Evolutionary conservation across 2,113 vertebrate species (phyloP), one percentile per base, ranked within the genome.

Genomic region (Rynchops niger): DNA sequence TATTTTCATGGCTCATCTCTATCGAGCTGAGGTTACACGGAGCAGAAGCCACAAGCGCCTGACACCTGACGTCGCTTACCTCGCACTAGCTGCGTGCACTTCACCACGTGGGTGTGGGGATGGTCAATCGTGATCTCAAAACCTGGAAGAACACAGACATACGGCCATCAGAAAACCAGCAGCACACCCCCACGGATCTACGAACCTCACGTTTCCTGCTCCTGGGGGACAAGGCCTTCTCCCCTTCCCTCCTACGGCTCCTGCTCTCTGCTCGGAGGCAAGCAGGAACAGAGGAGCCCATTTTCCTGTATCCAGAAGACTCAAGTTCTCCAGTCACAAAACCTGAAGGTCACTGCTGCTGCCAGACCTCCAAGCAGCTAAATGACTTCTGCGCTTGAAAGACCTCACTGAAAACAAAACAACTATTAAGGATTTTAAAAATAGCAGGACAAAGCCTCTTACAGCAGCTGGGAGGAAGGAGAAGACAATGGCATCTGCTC

Each of bases 71-170:
- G 13, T 66, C 87, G 19, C 98, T 99, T 97, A 99, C 99, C 99
- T 99, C 99, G 98, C 82, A 99, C 99, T 6, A 99, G 98, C 95
- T 99, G 99, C 2, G 99, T 99, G 91, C 99, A 99, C 98, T 99
- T 99, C 96, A 99, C 99, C 89, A 99, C 99, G 56, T 99, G 99
- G 79, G 99, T 99, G 70, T 99, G 99, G 38, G 99, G 99, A 92
- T 99, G 99, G 97, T 99, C 99, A 34, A 99, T 99, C 62, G 99
- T 99, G 98, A 99, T 99, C 95, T 99, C 99, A 97, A 99, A 99
- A 16, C 99, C 99, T 99, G 98, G 15, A 98, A 97, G 96, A 82
- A 97, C 73, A 95, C 25, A 78, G 47, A 95, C 5, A 79, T 1
- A 8, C 0, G 0, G 34, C 38, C 38, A 29, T 96, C 77, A 97